Evolutionary conservation across 2,797 vertebrate genomes (phyloP), one percentile per base, ranked within the genome.

Genomic region (Rhyacichthys aspro): DNA sequence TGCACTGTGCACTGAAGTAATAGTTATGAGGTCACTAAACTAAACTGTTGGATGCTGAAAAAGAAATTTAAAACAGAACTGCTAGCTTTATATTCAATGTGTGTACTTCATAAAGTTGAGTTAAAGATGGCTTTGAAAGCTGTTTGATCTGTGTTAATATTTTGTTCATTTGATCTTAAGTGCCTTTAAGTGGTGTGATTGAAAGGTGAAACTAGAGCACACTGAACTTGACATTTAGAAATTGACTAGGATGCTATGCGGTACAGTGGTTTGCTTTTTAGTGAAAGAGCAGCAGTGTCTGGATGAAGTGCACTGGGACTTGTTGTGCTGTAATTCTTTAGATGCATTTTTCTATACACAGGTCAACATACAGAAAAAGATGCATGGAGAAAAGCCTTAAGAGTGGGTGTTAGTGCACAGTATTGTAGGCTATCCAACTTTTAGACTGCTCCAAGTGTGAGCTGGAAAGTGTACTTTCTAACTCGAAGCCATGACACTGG

Each of bases 1-100:
- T 62, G 67, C 72, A 67, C 62, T 56, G 33, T 60, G 61, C 69
- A 68, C 62, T 74, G 70, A 76, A 83, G 75, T 74, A 68, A 74
- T 79, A 72, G 55, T 68, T 73, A 50, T 8, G 10, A 73, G 64
- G 62, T 72, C 74, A n/a, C 61, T 67, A 67, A 59, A 75, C 18
- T 53, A 52, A 28, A 38, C 32, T 32, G 17, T 33, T 16, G 33
- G 33, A 50, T 18, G 32, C 10, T 50, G 3, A 37, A 37, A 28
- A 28, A 28, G 23, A 28, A 16, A 37, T 17, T 15, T 50, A 11
- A 15, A 28, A 28, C 23, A 28, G 36, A 50, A 50, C 7, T 12
- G 48, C 34, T 48, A 48, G 47, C 33, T 50, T 50, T 34, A 50
- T 50, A 33, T 3, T 15, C 9, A 17, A 48, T n/a, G 32, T 23